A percentile compares a stretch with the other conserved stretches of the same genome.
Evolutionary conservation across 2,888 invertebrate species (phyloP).

Genomic region (Ectemnius lituratus): DNA sequence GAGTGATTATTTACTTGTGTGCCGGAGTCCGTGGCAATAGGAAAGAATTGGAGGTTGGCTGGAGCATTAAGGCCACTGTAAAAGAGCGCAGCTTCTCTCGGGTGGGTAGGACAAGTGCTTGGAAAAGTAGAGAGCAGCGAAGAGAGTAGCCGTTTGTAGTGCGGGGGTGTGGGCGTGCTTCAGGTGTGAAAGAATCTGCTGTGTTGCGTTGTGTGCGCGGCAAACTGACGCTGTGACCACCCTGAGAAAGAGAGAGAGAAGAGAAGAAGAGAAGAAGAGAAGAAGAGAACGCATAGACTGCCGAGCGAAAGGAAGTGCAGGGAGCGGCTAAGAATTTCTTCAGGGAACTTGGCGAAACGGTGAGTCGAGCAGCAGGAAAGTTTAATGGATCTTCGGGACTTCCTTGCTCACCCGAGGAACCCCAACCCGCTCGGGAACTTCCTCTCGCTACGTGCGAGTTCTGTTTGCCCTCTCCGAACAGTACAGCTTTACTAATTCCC

Average conservation of each 20-base stretch:
- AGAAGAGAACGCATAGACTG: slow-evolving; percentile 6
- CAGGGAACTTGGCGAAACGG: slow-evolving; percentile 50
- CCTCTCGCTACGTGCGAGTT: slow-evolving; percentile 8
- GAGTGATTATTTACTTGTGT: too few relatives aligned
- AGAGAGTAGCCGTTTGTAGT: slow-evolving; percentile 30
- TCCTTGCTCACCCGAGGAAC: slow-evolving; percentile 33
- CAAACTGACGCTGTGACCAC: neutral
- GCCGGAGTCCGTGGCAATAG: too few relatives aligned
- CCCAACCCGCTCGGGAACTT: slow-evolving; percentile 7
- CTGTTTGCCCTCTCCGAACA: too few relatives aligned
- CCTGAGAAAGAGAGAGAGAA: neutral
- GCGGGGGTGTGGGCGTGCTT: slow-evolving; percentile 23
- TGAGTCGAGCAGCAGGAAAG: slow-evolving; percentile 54
- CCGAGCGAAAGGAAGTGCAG: slow-evolving; percentile 15
- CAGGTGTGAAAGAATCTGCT: slow-evolving; percentile 42
- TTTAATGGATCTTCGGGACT: slow-evolving; percentile 50
- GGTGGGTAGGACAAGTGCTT: slow-evolving; percentile 7
- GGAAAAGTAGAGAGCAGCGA: slow-evolving; percentile 8
- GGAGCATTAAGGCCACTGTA: too few relatives aligned
- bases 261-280: neutral
- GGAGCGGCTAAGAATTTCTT: slow-evolving; percentile 36
- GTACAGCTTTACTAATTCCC: too few relatives aligned
- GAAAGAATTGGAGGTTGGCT: too few relatives aligned
- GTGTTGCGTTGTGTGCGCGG: slow-evolving; percentile 33
- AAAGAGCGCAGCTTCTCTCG: too few relatives aligned